A percentile compares a stretch with the other conserved stretches of the same genome.
Conservation (phyloP, 2,113 vertebrate species). For the Siphamia tubifer region DNA sequence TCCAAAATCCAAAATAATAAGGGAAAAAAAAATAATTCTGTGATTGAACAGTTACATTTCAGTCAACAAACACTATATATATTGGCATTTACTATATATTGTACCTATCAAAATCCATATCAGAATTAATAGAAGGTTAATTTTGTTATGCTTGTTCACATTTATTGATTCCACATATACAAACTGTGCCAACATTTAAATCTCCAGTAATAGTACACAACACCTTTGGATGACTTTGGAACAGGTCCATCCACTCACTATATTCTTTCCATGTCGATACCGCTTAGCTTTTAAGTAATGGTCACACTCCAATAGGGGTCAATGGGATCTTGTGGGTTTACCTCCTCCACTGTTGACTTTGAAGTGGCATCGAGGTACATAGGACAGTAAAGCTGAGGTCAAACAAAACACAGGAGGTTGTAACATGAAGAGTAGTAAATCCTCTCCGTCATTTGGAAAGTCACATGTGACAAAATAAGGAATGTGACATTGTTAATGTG, state of each 20-base stretch:
- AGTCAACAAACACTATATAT: background rate
- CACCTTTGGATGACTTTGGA: slow-evolving; percentile 55
- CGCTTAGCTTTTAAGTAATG: slow-evolving; percentile 36
- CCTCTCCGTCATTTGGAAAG: slow-evolving; percentile 13
- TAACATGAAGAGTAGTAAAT: slow-evolving; percentile 27
- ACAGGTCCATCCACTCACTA: slow-evolving; percentile 19
- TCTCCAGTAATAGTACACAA: slow-evolving; percentile 6
- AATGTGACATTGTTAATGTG: slow-evolving; percentile 38
- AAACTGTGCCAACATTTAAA: slow-evolving; percentile 23
- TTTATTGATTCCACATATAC: slow-evolving; percentile 24
- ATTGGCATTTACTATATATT: slow-evolving; percentile 15
- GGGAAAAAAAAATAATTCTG: no score
- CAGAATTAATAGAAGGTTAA: slow-evolving; percentile 13
- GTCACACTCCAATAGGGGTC: slow-evolving; percentile 34
- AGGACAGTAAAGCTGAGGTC: slow-evolving; percentile 47
- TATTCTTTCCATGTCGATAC: slow-evolving; percentile 28
- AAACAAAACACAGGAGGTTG: slow-evolving; percentile 11
- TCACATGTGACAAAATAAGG: slow-evolving; percentile 24
- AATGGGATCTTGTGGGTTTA: slow-evolving; percentile 41
- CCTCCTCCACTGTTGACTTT: slow-evolving; percentile 42
- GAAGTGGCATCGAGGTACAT: slow-evolving; percentile 24
- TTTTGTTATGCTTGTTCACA: slow-evolving; percentile 29
- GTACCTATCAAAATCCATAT: slow-evolving; percentile 18
- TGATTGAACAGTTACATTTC: no score
- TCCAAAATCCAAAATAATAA: no score